A percentile compares a stretch with the other conserved stretches of the same genome.
phyloP scores from a whole-genome alignment of 2,888 invertebrate genomes.

The Melieria omissa region DNA sequence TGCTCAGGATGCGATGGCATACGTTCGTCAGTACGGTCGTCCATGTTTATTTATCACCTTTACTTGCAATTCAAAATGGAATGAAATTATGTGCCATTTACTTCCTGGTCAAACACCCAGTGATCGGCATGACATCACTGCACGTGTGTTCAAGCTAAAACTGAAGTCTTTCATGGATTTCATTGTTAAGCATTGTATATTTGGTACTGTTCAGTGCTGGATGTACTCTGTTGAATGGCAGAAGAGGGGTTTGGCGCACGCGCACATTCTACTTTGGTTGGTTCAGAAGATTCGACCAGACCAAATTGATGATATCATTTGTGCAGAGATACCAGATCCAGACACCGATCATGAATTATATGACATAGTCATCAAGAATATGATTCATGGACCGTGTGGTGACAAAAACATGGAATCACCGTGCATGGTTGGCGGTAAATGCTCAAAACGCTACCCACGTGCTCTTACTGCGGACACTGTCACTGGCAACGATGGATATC shows the following conservation, averaged over 20 bases:
- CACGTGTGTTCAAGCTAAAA: constrained; percentile 18
- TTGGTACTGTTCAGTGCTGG: constrained; percentile 33
- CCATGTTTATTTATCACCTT: constrained; percentile 41
- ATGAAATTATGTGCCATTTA: constrained; percentile 36
- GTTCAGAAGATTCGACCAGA: constrained; percentile 51
- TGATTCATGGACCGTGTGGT: constrained; percentile 45
- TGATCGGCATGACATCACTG: constrained; percentile 47
- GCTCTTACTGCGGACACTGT: constrained; percentile 36
- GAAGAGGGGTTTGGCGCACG: constrained; percentile 57
- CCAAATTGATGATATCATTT: constrained; percentile 53
- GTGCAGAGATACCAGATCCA: constrained; percentile 48
- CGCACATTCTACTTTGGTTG: constrained; percentile 57
- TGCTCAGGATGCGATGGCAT: constrained; percentile 42
- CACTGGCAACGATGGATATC: constrained; percentile 43
- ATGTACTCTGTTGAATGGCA: constrained; percentile 52
- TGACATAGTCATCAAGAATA: constrained; percentile 41
- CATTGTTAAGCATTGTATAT: background rate
- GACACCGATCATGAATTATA: constrained; percentile 38
- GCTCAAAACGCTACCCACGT: constrained; percentile 43
- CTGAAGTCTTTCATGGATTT: background rate
- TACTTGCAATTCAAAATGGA: constrained; percentile 39
- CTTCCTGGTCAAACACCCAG: constrained; percentile 47
- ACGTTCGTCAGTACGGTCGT: constrained; percentile 40
- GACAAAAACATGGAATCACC: constrained; percentile 38
- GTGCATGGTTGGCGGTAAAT: constrained; percentile 45